Evolutionary conservation across 2,888 invertebrate species (phyloP).

Genomic region (Ellobium chinense): DNA sequence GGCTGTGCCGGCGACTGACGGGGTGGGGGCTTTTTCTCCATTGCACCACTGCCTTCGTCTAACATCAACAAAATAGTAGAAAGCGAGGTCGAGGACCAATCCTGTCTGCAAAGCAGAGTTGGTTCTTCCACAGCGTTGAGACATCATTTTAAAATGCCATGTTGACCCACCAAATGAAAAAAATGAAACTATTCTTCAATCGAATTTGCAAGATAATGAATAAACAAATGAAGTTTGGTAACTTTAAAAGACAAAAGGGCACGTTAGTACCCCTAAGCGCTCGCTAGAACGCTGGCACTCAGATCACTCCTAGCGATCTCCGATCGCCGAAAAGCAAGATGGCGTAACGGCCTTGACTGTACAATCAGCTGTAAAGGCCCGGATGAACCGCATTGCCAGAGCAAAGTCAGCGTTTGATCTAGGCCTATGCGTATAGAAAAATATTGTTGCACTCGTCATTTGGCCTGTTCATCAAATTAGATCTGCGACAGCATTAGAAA

Average conservation of each 20-base stretch:
- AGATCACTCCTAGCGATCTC: slow-evolving; percentile 38
- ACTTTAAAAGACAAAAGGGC: slow-evolving; percentile 20
- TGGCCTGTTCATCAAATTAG: too few relatives aligned
- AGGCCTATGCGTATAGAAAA: too few relatives aligned
- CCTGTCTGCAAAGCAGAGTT: slow-evolving; percentile 52
- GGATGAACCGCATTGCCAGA: slow-evolving; percentile 1
- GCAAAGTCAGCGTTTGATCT: too few relatives aligned
- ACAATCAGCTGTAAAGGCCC: not conserved
- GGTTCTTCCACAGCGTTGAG: slow-evolving; percentile 37
- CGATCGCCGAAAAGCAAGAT: slow-evolving; percentile 46
- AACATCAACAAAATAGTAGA: slow-evolving; percentile 61
- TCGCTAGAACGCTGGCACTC: slow-evolving; percentile 43
- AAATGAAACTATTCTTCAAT: slow-evolving; percentile 21
- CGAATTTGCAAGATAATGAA: not conserved
- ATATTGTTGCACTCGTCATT: too few relatives aligned
- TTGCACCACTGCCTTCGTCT: slow-evolving; percentile 63
- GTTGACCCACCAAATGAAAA: slow-evolving; percentile 35
- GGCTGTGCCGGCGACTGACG: slow-evolving; percentile 66
- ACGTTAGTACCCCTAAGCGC: slow-evolving; percentile 46
- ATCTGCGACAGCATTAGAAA: too few relatives aligned
- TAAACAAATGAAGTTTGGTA: not conserved
- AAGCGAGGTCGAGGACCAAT: slow-evolving; percentile 20
- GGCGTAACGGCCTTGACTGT: slow-evolving; percentile 40
- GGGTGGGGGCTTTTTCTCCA: slow-evolving; percentile 71
- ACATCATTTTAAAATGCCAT: slow-evolving; percentile 48